These are phyloP conservation scores for Psilopsiagon aymara DNA, from an alignment of 2,113 vertebrate species.

Conservation along the genomic window DNA sequence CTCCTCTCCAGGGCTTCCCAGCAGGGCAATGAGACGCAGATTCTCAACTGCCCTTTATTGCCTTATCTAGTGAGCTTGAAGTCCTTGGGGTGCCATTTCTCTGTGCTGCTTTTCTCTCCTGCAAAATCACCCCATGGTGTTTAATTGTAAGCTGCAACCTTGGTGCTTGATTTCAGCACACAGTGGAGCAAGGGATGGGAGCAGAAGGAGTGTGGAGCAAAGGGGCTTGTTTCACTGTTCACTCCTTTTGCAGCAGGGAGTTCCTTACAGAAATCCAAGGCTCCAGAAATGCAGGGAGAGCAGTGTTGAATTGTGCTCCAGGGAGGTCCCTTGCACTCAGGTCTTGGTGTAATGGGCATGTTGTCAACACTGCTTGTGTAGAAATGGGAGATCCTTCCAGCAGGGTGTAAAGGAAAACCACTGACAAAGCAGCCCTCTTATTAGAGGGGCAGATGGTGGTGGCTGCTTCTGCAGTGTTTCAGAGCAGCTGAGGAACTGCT, in stretches of 20 bases:
- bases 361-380: not conserved
- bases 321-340: not conserved
- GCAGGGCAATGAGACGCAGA: not conserved
- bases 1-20: not conserved
- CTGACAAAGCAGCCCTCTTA: not conserved
- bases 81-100: not conserved
- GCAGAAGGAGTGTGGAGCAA: not conserved
- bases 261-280: not conserved
- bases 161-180: not conserved
- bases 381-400: not conserved
- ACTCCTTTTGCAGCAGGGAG: not conserved
- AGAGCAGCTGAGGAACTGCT: not conserved
- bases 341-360: not conserved
- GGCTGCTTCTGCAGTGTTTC: not conserved
- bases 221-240: not conserved
- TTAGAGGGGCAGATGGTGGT: not conserved
- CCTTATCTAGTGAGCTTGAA: not conserved
- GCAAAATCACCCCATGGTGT: not conserved
- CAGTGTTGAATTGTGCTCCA: not conserved
- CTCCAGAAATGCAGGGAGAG: not conserved
- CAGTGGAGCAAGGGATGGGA: accelerated
- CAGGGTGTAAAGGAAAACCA: not conserved
- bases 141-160: not conserved
- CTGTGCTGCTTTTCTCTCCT: not conserved
- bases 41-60: not conserved